These are phyloP conservation scores for silkworm (Bombyx mori) DNA, from an alignment of 1,140 invertebrate genomes.

Conservation along the genomic window ASM3026992v2 NC_085119.1:8444501-8445000, in stretches of 20 bases:
- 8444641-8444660: too few species aligned
- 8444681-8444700: too few species aligned
- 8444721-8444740: slow-evolving; percentile 65
- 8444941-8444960: slow-evolving; percentile 53
- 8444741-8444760: slow-evolving; percentile 57
- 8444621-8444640: too few species aligned
- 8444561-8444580: too few species aligned
- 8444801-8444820: slow-evolving; percentile 69
- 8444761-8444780: slow-evolving; percentile 43
- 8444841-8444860: slow-evolving; percentile 61
- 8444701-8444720: slow-evolving; percentile 27
- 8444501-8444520: too few species aligned
- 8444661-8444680: too few species aligned
- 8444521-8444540: too few species aligned
- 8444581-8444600: too few species aligned
- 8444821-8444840: slow-evolving; percentile 56
- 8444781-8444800: slow-evolving; percentile 42
- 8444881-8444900: slow-evolving; percentile 62
- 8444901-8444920: slow-evolving; percentile 39
- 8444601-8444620: too few species aligned
- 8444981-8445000: background rate
- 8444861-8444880: slow-evolving; percentile 61
- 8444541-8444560: too few species aligned
- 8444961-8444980: slow-evolving; percentile 9
- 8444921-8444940: slow-evolving; percentile 16